Evolutionary conservation across 2,797 vertebrate genomes (phyloP).

Genomic region (Pangasius djambal): DNA sequence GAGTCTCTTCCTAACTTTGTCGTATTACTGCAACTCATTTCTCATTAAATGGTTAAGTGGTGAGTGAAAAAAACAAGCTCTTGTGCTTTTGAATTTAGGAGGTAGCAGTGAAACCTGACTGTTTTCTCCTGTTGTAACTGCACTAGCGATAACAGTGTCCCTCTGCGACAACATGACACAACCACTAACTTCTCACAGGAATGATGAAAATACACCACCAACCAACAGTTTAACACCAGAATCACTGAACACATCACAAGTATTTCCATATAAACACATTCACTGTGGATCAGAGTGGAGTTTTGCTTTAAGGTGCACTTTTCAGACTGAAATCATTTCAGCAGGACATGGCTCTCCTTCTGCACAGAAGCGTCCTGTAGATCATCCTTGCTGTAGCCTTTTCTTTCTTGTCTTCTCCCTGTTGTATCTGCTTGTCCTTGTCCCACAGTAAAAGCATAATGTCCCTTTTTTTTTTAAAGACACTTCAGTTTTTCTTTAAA

Average conservation of each 20-base stretch:
- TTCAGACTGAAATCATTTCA: not conserved
- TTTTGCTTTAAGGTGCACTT: not conserved
- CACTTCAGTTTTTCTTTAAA: constrained; percentile 1
- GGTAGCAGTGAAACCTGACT: not conserved
- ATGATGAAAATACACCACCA: not conserved
- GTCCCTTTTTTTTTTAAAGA: not conserved
- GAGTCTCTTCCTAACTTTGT: not conserved
- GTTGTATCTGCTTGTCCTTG: not conserved
- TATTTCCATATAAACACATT: not conserved
- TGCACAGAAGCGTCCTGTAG: no score
- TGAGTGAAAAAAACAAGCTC: not conserved
- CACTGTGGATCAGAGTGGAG: not conserved
- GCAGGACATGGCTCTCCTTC: not conserved
- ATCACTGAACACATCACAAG: not conserved
- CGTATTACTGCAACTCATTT: not conserved
- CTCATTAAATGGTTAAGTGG: not conserved
- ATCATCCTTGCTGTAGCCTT: not conserved
- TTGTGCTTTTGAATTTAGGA: not conserved
- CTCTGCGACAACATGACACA: not conserved
- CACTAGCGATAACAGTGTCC: not conserved
- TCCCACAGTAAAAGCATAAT: not conserved
- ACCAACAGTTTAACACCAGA: not conserved
- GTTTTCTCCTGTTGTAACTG: not conserved
- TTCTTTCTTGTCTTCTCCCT: not conserved
- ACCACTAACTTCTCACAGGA: not conserved